Evolutionary conservation across 2,888 invertebrate genomes (phyloP).

Genomic region (Spialia ferax): DNA sequence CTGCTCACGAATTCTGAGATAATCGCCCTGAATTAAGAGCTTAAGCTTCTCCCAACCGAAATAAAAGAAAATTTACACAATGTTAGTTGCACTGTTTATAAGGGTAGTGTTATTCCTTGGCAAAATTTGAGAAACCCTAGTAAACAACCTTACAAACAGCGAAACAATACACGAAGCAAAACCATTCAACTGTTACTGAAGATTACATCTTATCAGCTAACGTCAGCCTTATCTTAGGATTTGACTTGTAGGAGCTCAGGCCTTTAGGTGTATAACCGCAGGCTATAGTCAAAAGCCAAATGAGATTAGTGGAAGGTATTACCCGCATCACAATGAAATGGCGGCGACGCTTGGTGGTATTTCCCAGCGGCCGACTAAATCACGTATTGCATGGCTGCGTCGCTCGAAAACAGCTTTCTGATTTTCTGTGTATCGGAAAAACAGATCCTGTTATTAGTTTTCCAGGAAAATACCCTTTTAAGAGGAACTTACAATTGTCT

Average conservation of each 20-base stretch:
- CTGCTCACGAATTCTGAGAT: no score
- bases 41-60: no score
- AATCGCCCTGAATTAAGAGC: no score
- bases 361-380: conserved; percentile 80
- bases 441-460: conserved; percentile 2
- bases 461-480: not conserved
- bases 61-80: no score
- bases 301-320: conserved; percentile 62
- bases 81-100: no score
- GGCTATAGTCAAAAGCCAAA: conserved; percentile 10
- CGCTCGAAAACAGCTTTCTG: conserved; percentile 52
- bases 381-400: conserved; percentile 72
- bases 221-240: not conserved
- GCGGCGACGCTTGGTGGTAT: conserved; percentile 62
- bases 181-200: not conserved
- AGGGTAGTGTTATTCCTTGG: no score
- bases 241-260: not conserved
- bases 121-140: no score
- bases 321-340: conserved; percentile 68
- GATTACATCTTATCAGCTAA: not conserved
- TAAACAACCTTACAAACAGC: no score
- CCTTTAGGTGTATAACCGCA: not conserved
- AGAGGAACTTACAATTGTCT: not conserved
- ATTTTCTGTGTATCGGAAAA: conserved; percentile 40
- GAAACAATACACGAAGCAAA: no score